Conservation (phyloP, 2,888 invertebrate genomes). For the Dusona sp. region DNA sequence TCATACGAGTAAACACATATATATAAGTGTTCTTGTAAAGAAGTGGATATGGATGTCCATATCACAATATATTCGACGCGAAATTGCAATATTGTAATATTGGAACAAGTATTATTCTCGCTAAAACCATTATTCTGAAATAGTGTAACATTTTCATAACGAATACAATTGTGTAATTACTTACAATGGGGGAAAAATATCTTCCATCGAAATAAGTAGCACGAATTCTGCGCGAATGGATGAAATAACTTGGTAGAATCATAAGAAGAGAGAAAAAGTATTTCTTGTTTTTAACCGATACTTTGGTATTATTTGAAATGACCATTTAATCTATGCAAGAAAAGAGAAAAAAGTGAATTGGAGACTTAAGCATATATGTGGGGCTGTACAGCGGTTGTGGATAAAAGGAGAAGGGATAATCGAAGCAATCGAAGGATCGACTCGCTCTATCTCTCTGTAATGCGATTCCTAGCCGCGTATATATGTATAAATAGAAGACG, state of each 20-base stretch:
- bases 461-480: constrained; percentile 52
- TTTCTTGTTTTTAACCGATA: neutral
- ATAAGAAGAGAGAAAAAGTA: neutral
- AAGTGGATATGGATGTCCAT: neutral
- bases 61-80: neutral
- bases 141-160: too few relatives aligned
- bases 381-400: constrained; percentile 15
- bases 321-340: neutral
- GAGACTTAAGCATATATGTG: constrained; percentile 14
- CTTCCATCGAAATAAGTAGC: neutral
- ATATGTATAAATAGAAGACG: constrained; percentile 73
- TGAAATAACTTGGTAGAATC: neutral
- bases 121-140: neutral
- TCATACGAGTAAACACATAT: constrained; percentile 51
- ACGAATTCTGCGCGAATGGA: too few relatives aligned
- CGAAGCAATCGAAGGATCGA: constrained; percentile 81
- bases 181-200: neutral
- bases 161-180: neutral
- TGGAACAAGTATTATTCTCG: neutral
- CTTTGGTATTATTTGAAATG: neutral
- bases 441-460: constrained; percentile 50
- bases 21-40: neutral
- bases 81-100: neutral
- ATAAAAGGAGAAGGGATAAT: constrained; percentile 80
- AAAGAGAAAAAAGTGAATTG: neutral